A percentile compares a stretch with the other conserved stretches of the same genome.
Evolutionary conservation across 92 coral and sea anemone genomes (phyloP).

Genomic region (Ricordea florida): DNA sequence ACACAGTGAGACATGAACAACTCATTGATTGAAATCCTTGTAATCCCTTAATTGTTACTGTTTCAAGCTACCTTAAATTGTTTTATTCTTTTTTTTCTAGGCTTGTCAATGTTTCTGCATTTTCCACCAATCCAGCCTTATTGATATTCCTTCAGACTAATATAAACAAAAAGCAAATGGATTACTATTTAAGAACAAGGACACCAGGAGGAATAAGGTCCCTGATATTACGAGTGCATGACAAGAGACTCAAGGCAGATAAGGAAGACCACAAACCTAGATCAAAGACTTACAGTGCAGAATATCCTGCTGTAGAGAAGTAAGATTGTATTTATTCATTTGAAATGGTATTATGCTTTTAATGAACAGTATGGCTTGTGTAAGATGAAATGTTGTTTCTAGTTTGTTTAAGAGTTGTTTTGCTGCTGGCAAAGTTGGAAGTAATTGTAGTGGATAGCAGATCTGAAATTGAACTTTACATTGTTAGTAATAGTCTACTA

Average conservation of each 20-base stretch:
- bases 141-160: constrained; percentile 73
- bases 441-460: too few relatives aligned
- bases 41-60: too few relatives aligned
- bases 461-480: too few relatives aligned
- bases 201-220: constrained; percentile 78
- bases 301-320: constrained; percentile 75
- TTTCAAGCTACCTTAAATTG: too few relatives aligned
- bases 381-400: too few relatives aligned
- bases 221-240: constrained; percentile 54
- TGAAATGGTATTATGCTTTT: background rate
- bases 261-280: constrained; percentile 7
- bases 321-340: background rate
- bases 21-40: too few relatives aligned
- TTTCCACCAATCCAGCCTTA: constrained; percentile 67
- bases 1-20: too few relatives aligned
- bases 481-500: too few relatives aligned
- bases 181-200: constrained; percentile 64
- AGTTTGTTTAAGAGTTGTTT: too few relatives aligned
- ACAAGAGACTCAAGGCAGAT: constrained; percentile 32
- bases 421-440: too few relatives aligned
- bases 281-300: constrained; percentile 55
- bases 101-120: constrained; percentile 46
- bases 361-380: too few relatives aligned
- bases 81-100: constrained; percentile 8
- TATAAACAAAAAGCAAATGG: constrained; percentile 59